Conservation (phyloP, 2,888 invertebrate genomes). For the Drosophila prostipennis region DNA sequence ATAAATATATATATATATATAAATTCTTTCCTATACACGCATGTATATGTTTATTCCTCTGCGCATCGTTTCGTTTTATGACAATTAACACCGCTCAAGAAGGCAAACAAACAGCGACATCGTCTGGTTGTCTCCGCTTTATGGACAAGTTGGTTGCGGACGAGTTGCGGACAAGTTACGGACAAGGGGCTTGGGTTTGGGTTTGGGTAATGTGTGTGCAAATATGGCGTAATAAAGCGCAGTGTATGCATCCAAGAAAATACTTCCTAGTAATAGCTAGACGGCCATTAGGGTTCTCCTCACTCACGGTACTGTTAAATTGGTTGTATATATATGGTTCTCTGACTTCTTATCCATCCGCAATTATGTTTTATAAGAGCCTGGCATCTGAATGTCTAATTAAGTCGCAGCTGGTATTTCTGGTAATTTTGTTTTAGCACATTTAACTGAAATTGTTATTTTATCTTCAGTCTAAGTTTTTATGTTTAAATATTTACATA, state of each 20-base stretch:
- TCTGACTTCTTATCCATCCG: conserved; percentile 6
- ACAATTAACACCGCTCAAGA: conserved; percentile 68
- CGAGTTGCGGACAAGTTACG: too few relatives aligned
- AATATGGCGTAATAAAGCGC: conserved; percentile 64
- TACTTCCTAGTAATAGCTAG: conserved; percentile 27
- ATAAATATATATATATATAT: neutral
- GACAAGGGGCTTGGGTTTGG: neutral
- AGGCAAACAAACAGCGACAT: conserved; percentile 43
- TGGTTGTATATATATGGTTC: conserved; percentile 9
- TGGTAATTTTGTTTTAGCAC: neutral
- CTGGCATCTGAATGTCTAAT: neutral
- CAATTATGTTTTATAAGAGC: conserved; percentile 24
- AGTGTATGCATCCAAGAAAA: conserved; percentile 42
- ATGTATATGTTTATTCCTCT: conserved; percentile 30
- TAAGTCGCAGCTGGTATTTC: neutral
- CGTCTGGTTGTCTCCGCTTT: conserved; percentile 38
- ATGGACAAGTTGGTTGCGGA: conserved; percentile 26
- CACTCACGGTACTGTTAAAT: conserved; percentile 34
- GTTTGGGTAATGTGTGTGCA: conserved; percentile 22
- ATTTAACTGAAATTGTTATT: too few relatives aligned
- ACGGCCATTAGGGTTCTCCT: conserved; percentile 18
- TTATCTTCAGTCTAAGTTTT: too few relatives aligned
- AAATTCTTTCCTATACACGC: conserved; percentile 1
- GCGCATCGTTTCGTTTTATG: conserved; percentile 71
- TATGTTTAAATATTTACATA: too few relatives aligned